Percentiles rank a stretch among this genome's conserved stretches.
phyloP scores from a whole-genome alignment of 1,140 invertebrate genomes.

The Cepaea nemoralis region DNA sequence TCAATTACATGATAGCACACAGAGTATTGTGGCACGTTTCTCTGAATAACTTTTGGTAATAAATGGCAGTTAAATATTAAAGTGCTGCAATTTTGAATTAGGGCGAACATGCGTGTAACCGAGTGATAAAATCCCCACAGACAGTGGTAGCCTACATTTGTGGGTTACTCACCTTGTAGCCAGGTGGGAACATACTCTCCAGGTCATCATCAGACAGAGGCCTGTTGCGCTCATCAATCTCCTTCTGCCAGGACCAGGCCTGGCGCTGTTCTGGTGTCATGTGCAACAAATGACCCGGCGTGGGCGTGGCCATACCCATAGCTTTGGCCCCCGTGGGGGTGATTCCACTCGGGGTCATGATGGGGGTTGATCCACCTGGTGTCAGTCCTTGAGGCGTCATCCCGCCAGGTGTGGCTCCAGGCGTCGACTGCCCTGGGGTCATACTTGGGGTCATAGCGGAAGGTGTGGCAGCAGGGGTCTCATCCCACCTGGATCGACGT shows the following conservation, averaged over 20 bases:
- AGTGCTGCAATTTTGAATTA: too few relatives aligned
- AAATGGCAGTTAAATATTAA: too few relatives aligned
- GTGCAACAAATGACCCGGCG: conserved; percentile 89
- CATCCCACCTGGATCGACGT: conserved; percentile 93
- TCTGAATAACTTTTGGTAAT: too few relatives aligned
- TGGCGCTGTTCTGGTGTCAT: conserved; percentile 99
- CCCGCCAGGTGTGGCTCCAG: conserved; percentile 74
- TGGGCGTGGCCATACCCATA: conserved; percentile 97
- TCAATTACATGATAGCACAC: too few relatives aligned
- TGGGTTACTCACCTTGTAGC: conserved; percentile 87
- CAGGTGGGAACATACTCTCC: conserved; percentile 95
- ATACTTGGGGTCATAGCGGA: conserved; percentile 59
- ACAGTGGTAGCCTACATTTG: too few relatives aligned
- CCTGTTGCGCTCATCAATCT: conserved; percentile 97
- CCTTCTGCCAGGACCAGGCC: conserved; percentile 97
- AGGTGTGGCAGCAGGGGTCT: conserved; percentile 80
- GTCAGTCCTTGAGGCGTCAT: conserved; percentile 77
- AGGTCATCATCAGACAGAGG: conserved; percentile 97
- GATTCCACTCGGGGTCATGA: conserved; percentile 72
- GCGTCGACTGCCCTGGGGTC: conserved; percentile 63
- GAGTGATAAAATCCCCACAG: too few relatives aligned
- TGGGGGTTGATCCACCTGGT: conserved; percentile 73
- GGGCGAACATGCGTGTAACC: too few relatives aligned
- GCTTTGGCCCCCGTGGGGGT: conserved; percentile 97
- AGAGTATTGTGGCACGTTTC: too few relatives aligned